Conservation (phyloP, 2,113 vertebrate genomes). For the Psephotus haematonotus region DNA sequence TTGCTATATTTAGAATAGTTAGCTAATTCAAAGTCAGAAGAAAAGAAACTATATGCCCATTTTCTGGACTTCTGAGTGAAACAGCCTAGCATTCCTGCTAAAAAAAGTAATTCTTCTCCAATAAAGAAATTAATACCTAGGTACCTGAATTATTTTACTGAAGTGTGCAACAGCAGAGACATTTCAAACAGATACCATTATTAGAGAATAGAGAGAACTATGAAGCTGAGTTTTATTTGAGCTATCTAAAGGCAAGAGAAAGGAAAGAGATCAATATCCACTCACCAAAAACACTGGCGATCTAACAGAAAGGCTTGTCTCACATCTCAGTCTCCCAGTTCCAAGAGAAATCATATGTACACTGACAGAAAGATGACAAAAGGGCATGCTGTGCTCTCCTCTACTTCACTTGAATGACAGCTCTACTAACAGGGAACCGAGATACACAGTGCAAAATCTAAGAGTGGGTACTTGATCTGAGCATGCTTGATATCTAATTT, state of each 20-base stretch:
- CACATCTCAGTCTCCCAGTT: constrained; percentile 4
- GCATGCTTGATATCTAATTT: constrained; percentile 76
- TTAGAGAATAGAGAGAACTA: not conserved
- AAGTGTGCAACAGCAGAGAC: not conserved
- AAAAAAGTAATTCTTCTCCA: not conserved
- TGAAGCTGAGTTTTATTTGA: not conserved
- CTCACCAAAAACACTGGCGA: constrained; percentile 60
- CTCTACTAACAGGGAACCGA: constrained; percentile 39
- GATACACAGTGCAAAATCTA: constrained; percentile 31
- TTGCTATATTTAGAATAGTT: not conserved
- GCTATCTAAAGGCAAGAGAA: constrained; percentile 7
- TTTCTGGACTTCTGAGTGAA: not conserved
- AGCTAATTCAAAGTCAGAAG: not conserved
- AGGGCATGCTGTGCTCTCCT: constrained; percentile 32
- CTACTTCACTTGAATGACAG: constrained; percentile 28
- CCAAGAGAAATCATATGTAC: constrained; percentile 37
- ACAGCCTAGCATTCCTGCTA: not conserved
- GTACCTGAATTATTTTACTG: not conserved
- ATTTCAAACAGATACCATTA: not conserved
- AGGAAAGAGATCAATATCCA: not conserved
- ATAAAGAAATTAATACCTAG: not conserved
- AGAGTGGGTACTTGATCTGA: constrained; percentile 52
- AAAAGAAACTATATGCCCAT: not conserved
- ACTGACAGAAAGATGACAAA: constrained; percentile 28
- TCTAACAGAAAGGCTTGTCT: constrained; percentile 30